Evolutionary conservation across 2,113 vertebrate genomes (phyloP).

Genomic region (Cinclus mexicanus): DNA sequence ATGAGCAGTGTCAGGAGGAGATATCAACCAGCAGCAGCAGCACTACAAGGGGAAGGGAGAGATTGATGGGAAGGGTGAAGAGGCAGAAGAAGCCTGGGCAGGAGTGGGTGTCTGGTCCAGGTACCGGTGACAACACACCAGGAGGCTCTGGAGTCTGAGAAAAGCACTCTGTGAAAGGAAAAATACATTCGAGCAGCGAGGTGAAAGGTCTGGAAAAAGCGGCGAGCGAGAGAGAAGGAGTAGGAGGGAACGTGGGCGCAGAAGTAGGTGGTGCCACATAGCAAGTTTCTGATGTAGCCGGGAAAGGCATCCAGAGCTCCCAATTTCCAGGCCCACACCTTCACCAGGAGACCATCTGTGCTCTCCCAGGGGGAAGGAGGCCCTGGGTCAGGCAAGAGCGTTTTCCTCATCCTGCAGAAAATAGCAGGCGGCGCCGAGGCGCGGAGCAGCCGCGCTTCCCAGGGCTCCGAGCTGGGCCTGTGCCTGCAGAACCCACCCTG

Average conservation of each 20-base stretch:
- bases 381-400: not conserved
- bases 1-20: not conserved
- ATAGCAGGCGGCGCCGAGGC: not conserved
- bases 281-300: constrained; percentile 54
- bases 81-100: not conserved
- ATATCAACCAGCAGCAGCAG: not conserved
- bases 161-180: not conserved
- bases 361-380: constrained; percentile 17
- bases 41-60: not conserved
- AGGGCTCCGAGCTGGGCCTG: not conserved
- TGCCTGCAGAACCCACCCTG: not conserved
- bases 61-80: not conserved
- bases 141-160: not conserved
- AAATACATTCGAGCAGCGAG: not conserved
- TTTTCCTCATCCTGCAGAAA: not conserved
- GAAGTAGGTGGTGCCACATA: constrained; percentile 60
- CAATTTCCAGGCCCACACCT: constrained; percentile 46
- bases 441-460: not conserved
- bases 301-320: constrained; percentile 59
- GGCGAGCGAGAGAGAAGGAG: not conserved
- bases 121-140: not conserved
- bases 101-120: constrained; percentile 19
- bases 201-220: constrained; percentile 55
- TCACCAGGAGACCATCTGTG: constrained; percentile 52
- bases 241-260: constrained; percentile 46